Base-by-base conservation (phyloP, 1,140 invertebrate genomes). In the Cepaea nemoralis region DNA sequence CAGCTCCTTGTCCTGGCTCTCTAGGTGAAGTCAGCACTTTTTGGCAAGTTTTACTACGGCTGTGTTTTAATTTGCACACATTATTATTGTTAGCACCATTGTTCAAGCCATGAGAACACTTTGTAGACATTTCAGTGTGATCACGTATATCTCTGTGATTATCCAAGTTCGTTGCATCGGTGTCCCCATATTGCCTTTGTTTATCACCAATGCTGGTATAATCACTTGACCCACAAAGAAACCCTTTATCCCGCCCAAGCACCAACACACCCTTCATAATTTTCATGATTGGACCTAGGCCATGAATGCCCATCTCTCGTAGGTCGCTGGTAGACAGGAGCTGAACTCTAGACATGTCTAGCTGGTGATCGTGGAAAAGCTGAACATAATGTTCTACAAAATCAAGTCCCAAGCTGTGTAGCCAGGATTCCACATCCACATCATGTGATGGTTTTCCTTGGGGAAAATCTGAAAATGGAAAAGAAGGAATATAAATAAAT, bases 351-450 rank as follows among this genome's bases (percentile, higher is more conserved):
- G 75, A 75, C 84, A 90, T 86, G 55, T 89, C 89, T 27, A 90
- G 83, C 80, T 89, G 85, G 83, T 90, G 86, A 45, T 87, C 83
- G 69, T 83, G 83, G 85, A 90, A 90, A 14, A 90, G 77, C 37
- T 85, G 50, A 14, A 88, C 76, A 77, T 88, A 89, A 48, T 82
- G 85, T 1, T 87, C 84, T 42, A 85, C 83, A 82, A 88, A 85
- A 40, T 85, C 59, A 27, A 90, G 74, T 24, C 84, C 85, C 8
- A 90, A 80, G 33, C 81, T 80, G 40, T 81, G 69, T 48, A 90
- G 75, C 89, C 89, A 90, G n/a, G 83, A 48, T 27, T 85, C 82
- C 55, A 90, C 88, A 80, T 82, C 83, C n/a, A 74, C 71, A 66
- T 87, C 85, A 86, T 83, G 86, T 48, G 81, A 82, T 42, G 31